Evolutionary conservation across 1,140 invertebrate genomes (phyloP).

Genomic region (Brachionus rubens): DNA sequence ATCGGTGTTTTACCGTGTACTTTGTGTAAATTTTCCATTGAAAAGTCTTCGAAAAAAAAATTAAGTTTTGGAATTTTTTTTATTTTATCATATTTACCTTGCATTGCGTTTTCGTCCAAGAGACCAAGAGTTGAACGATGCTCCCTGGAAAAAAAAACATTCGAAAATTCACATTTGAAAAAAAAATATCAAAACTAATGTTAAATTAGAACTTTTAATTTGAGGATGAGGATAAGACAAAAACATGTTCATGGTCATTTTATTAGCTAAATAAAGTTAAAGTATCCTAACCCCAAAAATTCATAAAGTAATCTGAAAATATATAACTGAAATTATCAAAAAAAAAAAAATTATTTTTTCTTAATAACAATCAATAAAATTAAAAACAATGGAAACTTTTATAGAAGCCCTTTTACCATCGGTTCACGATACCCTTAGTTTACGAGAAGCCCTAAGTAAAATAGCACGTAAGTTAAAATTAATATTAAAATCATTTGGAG

Average conservation of each 20-base stretch:
- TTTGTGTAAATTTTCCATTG: slow-evolving; percentile 27
- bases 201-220: too few species aligned
- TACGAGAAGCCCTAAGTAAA: slow-evolving; percentile 41
- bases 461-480: slow-evolving; percentile 9
- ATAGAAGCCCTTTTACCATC: slow-evolving; percentile 40
- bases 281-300: too few species aligned
- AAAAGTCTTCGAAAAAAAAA: too few species aligned
- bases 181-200: too few species aligned
- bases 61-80: not conserved
- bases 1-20: slow-evolving; percentile 29
- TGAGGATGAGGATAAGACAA: too few species aligned
- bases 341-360: not conserved
- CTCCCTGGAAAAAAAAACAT: too few species aligned
- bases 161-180: too few species aligned
- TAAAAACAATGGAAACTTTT: slow-evolving; percentile 27
- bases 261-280: too few species aligned
- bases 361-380: not conserved
- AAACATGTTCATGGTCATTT: too few species aligned
- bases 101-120: slow-evolving; percentile 24
- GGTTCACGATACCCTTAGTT: slow-evolving; percentile 34
- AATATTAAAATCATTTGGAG: not conserved
- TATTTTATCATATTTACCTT: slow-evolving; percentile 14
- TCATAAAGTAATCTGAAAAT: too few species aligned
- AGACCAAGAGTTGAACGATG: slow-evolving; percentile 15
- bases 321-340: not conserved